Evolutionary conservation across 2,888 invertebrate species (phyloP).

Genomic region (Hymenopus coronatus): DNA sequence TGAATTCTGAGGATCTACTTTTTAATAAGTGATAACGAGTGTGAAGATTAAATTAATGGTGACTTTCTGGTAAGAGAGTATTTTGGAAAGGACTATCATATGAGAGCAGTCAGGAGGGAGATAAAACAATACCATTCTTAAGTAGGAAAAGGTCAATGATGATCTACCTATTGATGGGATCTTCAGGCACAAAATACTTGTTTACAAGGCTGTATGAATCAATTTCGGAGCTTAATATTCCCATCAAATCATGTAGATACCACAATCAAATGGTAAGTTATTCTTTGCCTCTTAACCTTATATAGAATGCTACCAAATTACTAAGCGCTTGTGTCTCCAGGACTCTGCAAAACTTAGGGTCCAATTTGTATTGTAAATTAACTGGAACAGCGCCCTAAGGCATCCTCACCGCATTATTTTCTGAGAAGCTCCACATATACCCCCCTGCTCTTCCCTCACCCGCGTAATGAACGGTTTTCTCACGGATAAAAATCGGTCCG

Average conservation of each 20-base stretch:
- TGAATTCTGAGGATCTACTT: no score
- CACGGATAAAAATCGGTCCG: conserved; percentile 22
- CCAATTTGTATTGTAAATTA: not conserved
- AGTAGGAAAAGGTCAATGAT: no score
- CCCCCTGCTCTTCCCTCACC: not conserved
- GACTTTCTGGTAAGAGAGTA: no score
- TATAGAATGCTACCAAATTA: not conserved
- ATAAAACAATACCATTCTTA: no score
- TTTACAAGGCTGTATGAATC: not conserved
- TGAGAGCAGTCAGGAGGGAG: no score
- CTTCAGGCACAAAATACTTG: not conserved
- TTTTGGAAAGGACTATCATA: no score
- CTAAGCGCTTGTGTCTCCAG: not conserved
- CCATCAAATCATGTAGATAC: not conserved
- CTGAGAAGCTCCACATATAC: not conserved
- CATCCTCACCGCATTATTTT: not conserved
- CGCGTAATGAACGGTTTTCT: conserved; percentile 23
- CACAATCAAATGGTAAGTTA: not conserved
- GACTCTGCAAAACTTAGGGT: not conserved
- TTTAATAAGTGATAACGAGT: no score
- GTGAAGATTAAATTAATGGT: no score
- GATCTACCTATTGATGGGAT: not conserved
- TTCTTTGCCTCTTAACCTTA: not conserved
- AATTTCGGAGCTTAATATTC: not conserved
- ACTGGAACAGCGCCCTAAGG: not conserved